phyloP scores from a whole-genome alignment of 1,140 invertebrate species.

The Dysdera silvatica region DNA sequence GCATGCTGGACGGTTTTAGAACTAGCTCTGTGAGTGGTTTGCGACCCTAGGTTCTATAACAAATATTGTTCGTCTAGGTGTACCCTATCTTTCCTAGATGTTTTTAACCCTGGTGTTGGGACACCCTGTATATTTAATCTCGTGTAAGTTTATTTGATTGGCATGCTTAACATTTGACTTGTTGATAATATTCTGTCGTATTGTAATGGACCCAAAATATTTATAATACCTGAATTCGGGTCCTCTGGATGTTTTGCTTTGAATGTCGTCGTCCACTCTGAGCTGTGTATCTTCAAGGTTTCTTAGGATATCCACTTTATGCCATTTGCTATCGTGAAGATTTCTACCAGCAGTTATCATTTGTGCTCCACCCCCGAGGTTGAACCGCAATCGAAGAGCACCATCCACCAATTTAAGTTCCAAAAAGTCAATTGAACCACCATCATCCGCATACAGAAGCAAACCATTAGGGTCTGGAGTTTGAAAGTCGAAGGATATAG shows the following conservation, averaged over 20 bases:
- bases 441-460: constrained; percentile 86
- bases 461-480: constrained; percentile 81
- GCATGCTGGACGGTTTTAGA: no score
- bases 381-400: constrained; percentile 73
- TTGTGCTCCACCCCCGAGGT: constrained; percentile 74
- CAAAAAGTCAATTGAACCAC: constrained; percentile 88
- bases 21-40: no score
- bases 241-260: constrained; percentile 52
- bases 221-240: no score
- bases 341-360: constrained; percentile 76
- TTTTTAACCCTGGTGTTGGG: no score
- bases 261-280: constrained; percentile 66
- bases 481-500: constrained; percentile 85
- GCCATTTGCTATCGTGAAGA: constrained; percentile 81
- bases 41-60: no score
- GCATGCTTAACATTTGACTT: no score
- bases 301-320: constrained; percentile 65
- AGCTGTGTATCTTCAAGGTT: constrained; percentile 68
- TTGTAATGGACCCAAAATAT: constrained; percentile 32
- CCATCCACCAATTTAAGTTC: constrained; percentile 89
- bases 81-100: no score
- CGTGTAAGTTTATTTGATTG: no score
- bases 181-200: constrained; percentile 32
- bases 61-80: no score
- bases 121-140: no score